Percentiles rank a stretch among this genome's conserved stretches.
These are phyloP conservation scores for Eristalis arbustorum DNA, from an alignment of 2,888 invertebrate species.

Conservation along the genomic window DNA sequence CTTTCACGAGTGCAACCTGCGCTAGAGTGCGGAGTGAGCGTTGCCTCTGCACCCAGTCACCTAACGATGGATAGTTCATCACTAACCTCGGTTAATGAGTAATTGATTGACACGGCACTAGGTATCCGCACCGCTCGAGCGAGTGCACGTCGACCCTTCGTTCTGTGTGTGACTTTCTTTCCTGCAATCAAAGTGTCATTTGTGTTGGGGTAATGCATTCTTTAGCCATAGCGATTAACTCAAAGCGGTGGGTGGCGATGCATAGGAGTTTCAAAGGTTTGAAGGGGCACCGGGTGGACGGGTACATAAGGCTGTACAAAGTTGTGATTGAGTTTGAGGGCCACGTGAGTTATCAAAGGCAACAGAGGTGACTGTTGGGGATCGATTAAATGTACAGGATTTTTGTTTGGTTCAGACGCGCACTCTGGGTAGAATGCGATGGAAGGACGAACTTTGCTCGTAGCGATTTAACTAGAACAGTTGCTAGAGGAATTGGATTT, in stretches of 20 bases:
- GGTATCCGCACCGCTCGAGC: background rate
- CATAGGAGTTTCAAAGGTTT: background rate
- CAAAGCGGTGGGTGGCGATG: background rate
- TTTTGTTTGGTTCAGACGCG: no score
- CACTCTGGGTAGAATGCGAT: no score
- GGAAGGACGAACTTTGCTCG: no score
- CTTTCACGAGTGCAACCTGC: background rate
- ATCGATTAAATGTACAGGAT: background rate
- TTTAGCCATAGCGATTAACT: background rate
- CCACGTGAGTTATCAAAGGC: background rate
- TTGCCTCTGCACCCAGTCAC: background rate
- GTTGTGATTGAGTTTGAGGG: background rate
- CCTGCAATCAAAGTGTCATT: slow-evolving; percentile 55
- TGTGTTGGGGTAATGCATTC: background rate
- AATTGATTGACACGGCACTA: background rate
- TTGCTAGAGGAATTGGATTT: no score
- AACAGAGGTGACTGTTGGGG: background rate
- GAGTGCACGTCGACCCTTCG: background rate
- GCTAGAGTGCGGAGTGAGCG: background rate
- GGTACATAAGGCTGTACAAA: background rate
- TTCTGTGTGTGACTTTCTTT: slow-evolving; percentile 26
- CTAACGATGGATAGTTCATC: background rate
- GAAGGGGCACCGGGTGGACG: background rate
- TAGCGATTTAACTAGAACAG: no score
- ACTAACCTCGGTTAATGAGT: background rate